Evolutionary conservation across 1,140 invertebrate genomes (phyloP).

Genomic region (Drosophila orena): DNA sequence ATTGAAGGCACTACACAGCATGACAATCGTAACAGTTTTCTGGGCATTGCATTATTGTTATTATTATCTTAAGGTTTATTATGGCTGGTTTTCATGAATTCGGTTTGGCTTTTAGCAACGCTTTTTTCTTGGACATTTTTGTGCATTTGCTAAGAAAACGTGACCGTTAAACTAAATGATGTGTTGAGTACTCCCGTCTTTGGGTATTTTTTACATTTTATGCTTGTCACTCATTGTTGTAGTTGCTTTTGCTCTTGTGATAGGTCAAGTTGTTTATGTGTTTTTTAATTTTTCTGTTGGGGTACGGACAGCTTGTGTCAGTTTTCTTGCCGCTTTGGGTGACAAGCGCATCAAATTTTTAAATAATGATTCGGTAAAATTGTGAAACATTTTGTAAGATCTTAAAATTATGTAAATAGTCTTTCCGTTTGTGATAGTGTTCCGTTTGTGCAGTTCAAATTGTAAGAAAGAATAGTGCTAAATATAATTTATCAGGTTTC

Average conservation of each 20-base stretch:
- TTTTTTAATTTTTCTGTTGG: slow-evolving; percentile 38
- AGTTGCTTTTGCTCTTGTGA: slow-evolving; percentile 34
- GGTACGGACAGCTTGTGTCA: slow-evolving; percentile 10
- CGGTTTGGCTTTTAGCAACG: slow-evolving; percentile 8
- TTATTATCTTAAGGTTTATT: slow-evolving; percentile 45
- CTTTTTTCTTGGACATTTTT: slow-evolving; percentile 41
- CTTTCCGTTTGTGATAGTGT: not conserved
- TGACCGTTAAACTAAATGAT: slow-evolving; percentile 76
- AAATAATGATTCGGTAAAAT: slow-evolving; percentile 25
- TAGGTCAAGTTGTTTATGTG: slow-evolving; percentile 66
- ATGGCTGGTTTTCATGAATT: slow-evolving; percentile 14
- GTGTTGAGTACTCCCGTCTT: slow-evolving; percentile 37
- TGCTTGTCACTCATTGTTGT: slow-evolving; percentile 36
- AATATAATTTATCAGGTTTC: no score
- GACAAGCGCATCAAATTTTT: slow-evolving; percentile 47
- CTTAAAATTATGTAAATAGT: not conserved
- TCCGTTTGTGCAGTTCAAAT: no score
- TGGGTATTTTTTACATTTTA: slow-evolving; percentile 17
- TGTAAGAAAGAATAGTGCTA: no score
- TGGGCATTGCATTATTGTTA: slow-evolving; percentile 40
- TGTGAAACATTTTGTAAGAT: slow-evolving; percentile 14
- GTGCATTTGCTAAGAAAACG: slow-evolving; percentile 60
- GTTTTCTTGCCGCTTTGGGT: slow-evolving; percentile 25
- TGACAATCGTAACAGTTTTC: slow-evolving; percentile 38
- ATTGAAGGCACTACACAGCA: slow-evolving; percentile 35